Percentiles rank a stretch among this genome's conserved stretches.
Evolutionary conservation across 2,113 vertebrate species (phyloP).

Genomic region (Lycaon pictus): DNA sequence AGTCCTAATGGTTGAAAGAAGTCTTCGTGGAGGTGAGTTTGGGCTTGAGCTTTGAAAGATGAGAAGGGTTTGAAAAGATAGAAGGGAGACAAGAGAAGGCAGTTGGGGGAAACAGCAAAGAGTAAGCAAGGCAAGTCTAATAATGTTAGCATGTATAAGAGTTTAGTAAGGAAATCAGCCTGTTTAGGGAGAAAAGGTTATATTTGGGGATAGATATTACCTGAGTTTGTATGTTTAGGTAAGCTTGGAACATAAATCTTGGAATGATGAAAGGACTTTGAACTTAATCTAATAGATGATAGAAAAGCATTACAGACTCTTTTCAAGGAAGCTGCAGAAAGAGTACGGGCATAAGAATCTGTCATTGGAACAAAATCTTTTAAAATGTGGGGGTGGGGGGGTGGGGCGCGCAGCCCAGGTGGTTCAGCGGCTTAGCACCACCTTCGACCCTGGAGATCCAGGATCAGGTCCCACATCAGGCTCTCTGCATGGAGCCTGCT

Average conservation of each 20-base stretch:
- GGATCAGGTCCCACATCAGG: too few relatives aligned
- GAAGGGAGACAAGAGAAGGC: background rate
- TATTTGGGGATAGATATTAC: background rate
- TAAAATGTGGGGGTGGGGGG: too few relatives aligned
- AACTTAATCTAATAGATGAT: background rate
- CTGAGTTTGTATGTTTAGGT: background rate
- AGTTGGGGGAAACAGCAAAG: background rate
- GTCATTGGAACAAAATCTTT: background rate
- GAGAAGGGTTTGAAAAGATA: background rate
- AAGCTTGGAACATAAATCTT: background rate
- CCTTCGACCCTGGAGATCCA: too few relatives aligned
- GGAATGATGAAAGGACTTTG: constrained; percentile 3
- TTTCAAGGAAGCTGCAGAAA: background rate
- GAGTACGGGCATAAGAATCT: background rate
- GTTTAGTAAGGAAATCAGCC: background rate
- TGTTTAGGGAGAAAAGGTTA: background rate
- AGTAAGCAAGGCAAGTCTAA: background rate
- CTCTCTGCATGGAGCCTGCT: too few relatives aligned
- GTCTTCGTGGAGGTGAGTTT: background rate
- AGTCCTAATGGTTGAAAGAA: background rate
- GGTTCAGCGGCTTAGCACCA: too few relatives aligned
- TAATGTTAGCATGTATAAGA: background rate
- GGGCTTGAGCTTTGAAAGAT: background rate
- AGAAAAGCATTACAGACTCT: background rate
- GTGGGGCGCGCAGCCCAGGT: too few relatives aligned